These are phyloP conservation scores for Chondrilla cf. caribensis DNA, from an alignment of 37 sponge, comb jelly and placozoan species.

Conservation along the genomic window DNA sequence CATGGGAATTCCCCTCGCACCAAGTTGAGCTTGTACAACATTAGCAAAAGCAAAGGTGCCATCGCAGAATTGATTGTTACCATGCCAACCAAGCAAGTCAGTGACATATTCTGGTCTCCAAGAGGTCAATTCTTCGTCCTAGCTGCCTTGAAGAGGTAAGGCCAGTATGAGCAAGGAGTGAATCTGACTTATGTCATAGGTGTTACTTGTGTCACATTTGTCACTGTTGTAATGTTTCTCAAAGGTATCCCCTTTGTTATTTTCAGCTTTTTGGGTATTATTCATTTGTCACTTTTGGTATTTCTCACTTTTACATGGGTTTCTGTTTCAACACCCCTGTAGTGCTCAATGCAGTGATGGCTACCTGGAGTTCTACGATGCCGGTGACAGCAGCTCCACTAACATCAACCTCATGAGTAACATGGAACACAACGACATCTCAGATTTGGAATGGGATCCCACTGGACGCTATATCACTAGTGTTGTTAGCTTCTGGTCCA, in stretches of 20 bases:
- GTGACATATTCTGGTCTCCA: constrained; percentile 89
- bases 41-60: constrained; percentile 35
- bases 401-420: constrained; percentile 58
- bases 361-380: constrained; percentile 88
- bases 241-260: no score
- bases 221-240: no score
- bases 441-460: constrained; percentile 98
- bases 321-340: no score
- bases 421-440: constrained; percentile 66
- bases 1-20: constrained; percentile 75
- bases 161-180: no score
- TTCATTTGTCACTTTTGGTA: no score
- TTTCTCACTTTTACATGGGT: no score
- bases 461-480: constrained; percentile 91
- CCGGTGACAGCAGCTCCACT: constrained; percentile 46
- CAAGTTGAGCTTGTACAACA: constrained; percentile 64
- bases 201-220: no score
- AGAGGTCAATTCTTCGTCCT: constrained; percentile 86
- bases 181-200: no score
- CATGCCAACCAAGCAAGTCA: constrained; percentile 25
- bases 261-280: no score
- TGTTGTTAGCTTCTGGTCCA: constrained; percentile 79
- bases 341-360: constrained; percentile 56
- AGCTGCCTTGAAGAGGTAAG: constrained; percentile 70
- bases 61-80: constrained; percentile 1